phyloP scores from a whole-genome alignment of 2,888 invertebrate species.

The Gastracanthus pulcherrimus region DNA sequence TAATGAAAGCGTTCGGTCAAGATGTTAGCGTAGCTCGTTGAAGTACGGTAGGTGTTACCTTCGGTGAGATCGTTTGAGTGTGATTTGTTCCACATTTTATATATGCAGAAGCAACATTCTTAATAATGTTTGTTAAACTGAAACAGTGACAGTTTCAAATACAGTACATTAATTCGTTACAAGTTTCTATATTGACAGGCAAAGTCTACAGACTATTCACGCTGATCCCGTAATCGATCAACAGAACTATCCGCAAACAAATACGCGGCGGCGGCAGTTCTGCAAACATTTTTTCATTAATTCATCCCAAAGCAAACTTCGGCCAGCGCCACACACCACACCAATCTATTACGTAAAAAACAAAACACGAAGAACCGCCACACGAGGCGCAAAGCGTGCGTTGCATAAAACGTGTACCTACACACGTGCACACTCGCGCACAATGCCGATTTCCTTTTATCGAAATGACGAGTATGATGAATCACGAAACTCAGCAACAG shows the following conservation, averaged over 20 bases:
- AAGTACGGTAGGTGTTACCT: no score
- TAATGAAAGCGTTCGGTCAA: no score
- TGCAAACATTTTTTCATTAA: slow-evolving; percentile 1
- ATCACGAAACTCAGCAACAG: not conserved
- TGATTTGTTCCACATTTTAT: no score
- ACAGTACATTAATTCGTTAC: not conserved
- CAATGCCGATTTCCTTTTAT: not conserved
- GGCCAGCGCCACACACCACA: not conserved
- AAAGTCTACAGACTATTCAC: not conserved
- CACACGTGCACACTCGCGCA: not conserved
- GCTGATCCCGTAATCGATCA: slow-evolving; percentile 15
- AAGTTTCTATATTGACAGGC: not conserved
- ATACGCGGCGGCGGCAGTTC: not conserved
- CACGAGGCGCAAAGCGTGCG: not conserved
- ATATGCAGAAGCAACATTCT: no score
- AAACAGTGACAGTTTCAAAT: no score
- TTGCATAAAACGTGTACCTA: not conserved
- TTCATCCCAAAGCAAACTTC: not conserved
- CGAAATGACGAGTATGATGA: not conserved
- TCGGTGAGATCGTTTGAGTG: no score
- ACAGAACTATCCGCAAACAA: not conserved
- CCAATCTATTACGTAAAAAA: not conserved
- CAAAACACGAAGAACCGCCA: not conserved
- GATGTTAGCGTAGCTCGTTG: no score
- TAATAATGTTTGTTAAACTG: no score